Conservation (phyloP, 2,797 vertebrate species). For the Balearica regulorum region DNA sequence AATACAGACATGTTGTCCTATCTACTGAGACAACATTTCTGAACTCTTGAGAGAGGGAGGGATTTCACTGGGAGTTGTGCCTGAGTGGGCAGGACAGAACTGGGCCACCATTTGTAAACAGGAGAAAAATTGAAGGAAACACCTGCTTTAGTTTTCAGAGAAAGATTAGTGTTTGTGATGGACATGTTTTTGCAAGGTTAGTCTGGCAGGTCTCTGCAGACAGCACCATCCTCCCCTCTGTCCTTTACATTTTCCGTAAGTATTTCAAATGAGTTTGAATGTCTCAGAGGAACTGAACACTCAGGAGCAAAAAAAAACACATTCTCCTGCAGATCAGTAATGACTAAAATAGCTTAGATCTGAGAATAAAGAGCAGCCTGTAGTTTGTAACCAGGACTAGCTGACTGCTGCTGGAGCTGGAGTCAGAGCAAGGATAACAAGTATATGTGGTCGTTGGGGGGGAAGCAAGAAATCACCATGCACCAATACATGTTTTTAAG, state of each 20-base stretch:
- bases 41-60: background rate
- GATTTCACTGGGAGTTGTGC: background rate
- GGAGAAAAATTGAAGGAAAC: background rate
- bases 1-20: background rate
- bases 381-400: background rate
- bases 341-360: conserved; percentile 32
- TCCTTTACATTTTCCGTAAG: background rate
- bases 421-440: background rate
- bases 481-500: background rate
- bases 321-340: conserved; percentile 2
- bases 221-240: conserved; percentile 30
- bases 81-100: conserved; percentile 38
- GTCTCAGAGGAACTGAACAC: conserved; percentile 26
- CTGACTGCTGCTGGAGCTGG: background rate
- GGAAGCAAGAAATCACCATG: background rate
- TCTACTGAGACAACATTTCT: background rate
- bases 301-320: conserved; percentile 19
- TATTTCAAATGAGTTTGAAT: conserved; percentile 31
- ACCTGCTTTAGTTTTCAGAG: background rate
- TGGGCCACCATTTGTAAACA: background rate
- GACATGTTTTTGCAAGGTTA: background rate
- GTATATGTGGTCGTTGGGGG: background rate
- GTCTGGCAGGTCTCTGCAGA: conserved; percentile 33
- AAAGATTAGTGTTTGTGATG: background rate
- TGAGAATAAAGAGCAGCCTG: conserved; percentile 10